Conservation (phyloP, 23 tunicate species). For the Phallusia fumigata region DNA sequence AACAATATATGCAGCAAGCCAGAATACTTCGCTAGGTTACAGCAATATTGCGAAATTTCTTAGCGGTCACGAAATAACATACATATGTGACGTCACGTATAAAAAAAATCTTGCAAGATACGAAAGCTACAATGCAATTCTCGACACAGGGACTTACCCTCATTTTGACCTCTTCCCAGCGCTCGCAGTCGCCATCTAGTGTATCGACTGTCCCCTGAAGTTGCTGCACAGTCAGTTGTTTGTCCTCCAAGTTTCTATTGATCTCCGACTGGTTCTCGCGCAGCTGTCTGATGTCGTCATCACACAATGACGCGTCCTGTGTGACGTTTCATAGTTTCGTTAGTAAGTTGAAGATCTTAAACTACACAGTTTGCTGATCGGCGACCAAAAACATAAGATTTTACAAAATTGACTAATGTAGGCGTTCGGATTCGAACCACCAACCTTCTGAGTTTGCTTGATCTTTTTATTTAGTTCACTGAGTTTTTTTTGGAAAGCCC, state of each 20-base stretch:
- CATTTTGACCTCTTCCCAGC: slow-evolving; percentile 54
- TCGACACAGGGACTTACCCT: slow-evolving; percentile 24
- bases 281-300: slow-evolving; percentile 85
- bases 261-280: slow-evolving; percentile 86
- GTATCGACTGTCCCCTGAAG: slow-evolving; percentile 77
- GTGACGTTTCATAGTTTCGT: not conserved
- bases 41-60: no score
- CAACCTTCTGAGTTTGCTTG: slow-evolving; percentile 77
- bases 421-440: not conserved
- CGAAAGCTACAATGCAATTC: no score
- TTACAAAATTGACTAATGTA: no score
- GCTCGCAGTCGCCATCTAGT: slow-evolving; percentile 78
- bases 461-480: slow-evolving; percentile 56
- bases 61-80: no score
- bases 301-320: slow-evolving; percentile 80
- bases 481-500: slow-evolving; percentile 82
- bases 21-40: no score
- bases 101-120: no score
- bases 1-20: no score
- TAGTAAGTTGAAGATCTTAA: no score
- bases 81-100: no score
- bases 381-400: no score
- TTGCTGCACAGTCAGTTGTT: slow-evolving; percentile 77
- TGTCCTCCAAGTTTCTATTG: slow-evolving; percentile 75
- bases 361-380: no score